Percentiles rank a stretch among this genome's conserved stretches.
These are phyloP conservation scores for Zaprionus gabonicus DNA, from an alignment of 1,140 invertebrate species.

Conservation along the genomic window DNA sequence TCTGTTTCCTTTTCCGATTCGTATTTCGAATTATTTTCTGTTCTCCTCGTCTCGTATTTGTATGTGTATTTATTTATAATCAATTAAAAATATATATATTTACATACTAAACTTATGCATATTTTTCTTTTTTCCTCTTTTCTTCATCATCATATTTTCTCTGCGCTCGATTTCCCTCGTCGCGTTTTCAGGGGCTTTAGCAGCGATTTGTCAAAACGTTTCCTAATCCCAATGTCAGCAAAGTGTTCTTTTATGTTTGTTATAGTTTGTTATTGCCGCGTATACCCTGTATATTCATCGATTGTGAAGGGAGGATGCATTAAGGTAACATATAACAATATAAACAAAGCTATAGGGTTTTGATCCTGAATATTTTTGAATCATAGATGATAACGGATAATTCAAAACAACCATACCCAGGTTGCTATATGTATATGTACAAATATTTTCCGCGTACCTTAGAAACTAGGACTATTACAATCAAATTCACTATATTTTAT, in stretches of 20 bases:
- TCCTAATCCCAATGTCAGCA: constrained; percentile 64
- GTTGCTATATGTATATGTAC: too few species aligned
- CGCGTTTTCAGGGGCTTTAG: constrained; percentile 41
- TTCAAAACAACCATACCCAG: too few species aligned
- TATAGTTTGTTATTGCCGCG: neutral
- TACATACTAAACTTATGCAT: constrained; percentile 15
- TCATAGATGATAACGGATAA: too few species aligned
- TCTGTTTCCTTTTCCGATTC: constrained; percentile 24
- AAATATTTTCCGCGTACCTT: too few species aligned
- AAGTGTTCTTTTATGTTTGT: constrained; percentile 4
- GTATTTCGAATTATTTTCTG: constrained; percentile 33
- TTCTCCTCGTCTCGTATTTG: constrained; percentile 38
- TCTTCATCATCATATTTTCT: neutral
- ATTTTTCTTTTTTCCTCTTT: neutral
- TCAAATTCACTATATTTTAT: too few species aligned
- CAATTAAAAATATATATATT: constrained; percentile 67
- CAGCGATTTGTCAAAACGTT: constrained; percentile 74
- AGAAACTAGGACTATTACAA: too few species aligned
- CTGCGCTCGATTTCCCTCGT: neutral
- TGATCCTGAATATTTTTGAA: too few species aligned
- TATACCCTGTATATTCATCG: neutral
- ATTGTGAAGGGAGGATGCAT: neutral
- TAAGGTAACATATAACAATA: neutral
- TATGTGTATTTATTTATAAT: constrained; percentile 80
- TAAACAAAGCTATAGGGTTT: neutral